phyloP scores from a whole-genome alignment of 2,797 vertebrate species.

The Myioborus melanocephalus region DNA sequence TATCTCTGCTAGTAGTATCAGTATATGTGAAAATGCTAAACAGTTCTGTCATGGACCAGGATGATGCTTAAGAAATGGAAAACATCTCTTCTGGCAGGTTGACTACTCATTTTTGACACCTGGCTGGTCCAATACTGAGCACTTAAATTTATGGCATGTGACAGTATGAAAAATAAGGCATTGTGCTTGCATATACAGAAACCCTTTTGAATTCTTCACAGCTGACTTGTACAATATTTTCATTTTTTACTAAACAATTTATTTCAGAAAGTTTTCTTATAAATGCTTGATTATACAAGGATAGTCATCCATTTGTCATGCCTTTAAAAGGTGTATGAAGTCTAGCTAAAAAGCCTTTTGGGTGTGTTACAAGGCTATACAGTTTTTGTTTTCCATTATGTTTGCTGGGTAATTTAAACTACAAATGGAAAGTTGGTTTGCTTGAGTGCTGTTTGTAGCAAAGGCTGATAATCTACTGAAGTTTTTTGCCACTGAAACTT shows the following conservation, averaged over 20 bases:
- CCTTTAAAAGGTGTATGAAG: not conserved
- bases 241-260: conserved; percentile 47
- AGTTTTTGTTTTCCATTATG: not conserved
- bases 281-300: conserved; percentile 19
- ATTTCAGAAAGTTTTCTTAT: conserved; percentile 33
- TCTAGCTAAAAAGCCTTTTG: conserved; percentile 1
- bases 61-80: conserved; percentile 74
- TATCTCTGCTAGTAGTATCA: conserved; percentile 33
- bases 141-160: conserved; percentile 75
- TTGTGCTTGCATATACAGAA: conserved; percentile 63
- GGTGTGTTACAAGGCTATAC: not conserved
- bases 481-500: not conserved
- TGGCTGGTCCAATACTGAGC: conserved; percentile 68
- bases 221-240: conserved; percentile 38
- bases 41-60: conserved; percentile 65
- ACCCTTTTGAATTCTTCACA: conserved; percentile 42
- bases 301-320: conserved; percentile 1
- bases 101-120: conserved; percentile 74
- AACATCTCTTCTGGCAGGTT: conserved; percentile 71
- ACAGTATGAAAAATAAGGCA: conserved; percentile 73
- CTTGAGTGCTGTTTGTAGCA: not conserved
- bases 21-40: conserved; percentile 68
- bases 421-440: not conserved
- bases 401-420: not conserved
- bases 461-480: not conserved